These are phyloP conservation scores for Cynopterus brachyotis DNA, from an alignment of 2,113 vertebrate genomes.

Conservation along the genomic window DNA sequence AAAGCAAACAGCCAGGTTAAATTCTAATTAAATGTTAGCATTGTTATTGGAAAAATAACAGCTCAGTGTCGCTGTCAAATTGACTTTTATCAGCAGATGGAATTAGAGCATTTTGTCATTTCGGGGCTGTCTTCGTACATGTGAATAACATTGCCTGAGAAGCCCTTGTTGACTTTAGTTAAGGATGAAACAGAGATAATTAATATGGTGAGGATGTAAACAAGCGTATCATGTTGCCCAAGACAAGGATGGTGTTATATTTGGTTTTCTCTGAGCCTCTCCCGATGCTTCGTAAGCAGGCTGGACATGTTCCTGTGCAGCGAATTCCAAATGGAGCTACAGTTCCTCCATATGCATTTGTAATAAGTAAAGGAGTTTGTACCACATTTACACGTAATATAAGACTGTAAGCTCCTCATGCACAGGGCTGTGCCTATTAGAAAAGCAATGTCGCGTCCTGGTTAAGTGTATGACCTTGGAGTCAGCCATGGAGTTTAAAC, in stretches of 20 bases:
- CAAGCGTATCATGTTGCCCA: neutral
- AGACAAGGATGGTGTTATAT: neutral
- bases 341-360: neutral
- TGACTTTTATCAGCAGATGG: slow-evolving; percentile 53
- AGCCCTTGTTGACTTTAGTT: neutral
- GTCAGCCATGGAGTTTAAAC: neutral
- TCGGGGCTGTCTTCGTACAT: neutral
- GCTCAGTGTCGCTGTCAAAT: slow-evolving; percentile 30
- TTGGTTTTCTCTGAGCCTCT: neutral
- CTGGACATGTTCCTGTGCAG: neutral
- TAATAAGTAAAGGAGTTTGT: neutral
- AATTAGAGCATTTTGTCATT: slow-evolving; percentile 34
- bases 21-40: slow-evolving; percentile 58
- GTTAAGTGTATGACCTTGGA: neutral
- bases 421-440: neutral
- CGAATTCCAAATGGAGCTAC: neutral
- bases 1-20: slow-evolving; percentile 39
- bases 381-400: neutral
- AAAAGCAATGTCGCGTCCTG: neutral
- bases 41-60: slow-evolving; percentile 63
- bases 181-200: slow-evolving; percentile 34
- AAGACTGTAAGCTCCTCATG: neutral
- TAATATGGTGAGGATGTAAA: neutral
- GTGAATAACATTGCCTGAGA: neutral
- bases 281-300: neutral